A percentile compares a stretch with the other conserved stretches of the same genome.
Evolutionary conservation across 2,797 vertebrate species (phyloP).

Genomic region (Cryptoblepharus egeriae): DNA sequence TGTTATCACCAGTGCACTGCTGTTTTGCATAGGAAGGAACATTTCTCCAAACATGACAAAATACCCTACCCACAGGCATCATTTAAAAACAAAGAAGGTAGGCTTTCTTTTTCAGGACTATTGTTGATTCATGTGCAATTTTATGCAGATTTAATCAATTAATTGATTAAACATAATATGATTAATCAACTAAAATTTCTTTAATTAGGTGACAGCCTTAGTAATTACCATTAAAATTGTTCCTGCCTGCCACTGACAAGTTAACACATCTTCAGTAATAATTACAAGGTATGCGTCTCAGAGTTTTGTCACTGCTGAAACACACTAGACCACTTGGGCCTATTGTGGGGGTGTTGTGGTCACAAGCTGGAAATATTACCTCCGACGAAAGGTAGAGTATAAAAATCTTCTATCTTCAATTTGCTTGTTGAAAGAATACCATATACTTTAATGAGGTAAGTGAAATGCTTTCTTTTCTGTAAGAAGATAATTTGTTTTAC

Average conservation of each 20-base stretch:
- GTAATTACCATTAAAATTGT: constrained; percentile 1
- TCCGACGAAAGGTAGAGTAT: neutral
- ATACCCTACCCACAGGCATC: neutral
- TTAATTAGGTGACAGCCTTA: constrained; percentile 1
- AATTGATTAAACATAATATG: neutral
- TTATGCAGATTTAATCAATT: neutral
- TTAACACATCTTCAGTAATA: neutral
- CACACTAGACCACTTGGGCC: neutral
- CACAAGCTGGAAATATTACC: neutral
- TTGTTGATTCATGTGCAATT: constrained; percentile 1
- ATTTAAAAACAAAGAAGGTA: neutral
- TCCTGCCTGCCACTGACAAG: neutral
- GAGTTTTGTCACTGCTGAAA: neutral
- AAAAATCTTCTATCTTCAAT: neutral
- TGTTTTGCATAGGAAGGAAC: neutral
- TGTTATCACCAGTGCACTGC: neutral
- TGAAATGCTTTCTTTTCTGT: neutral
- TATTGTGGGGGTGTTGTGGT: neutral
- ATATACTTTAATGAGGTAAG: neutral
- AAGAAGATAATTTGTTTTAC: too few species aligned
- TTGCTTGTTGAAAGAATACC: neutral
- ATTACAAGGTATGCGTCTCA: neutral
- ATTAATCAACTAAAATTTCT: constrained; percentile 5
- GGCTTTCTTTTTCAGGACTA: neutral
- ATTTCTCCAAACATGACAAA: neutral